These are phyloP conservation scores for Megaceryle torquata DNA, from an alignment of 2,113 vertebrate species.

Conservation along the genomic window DNA sequence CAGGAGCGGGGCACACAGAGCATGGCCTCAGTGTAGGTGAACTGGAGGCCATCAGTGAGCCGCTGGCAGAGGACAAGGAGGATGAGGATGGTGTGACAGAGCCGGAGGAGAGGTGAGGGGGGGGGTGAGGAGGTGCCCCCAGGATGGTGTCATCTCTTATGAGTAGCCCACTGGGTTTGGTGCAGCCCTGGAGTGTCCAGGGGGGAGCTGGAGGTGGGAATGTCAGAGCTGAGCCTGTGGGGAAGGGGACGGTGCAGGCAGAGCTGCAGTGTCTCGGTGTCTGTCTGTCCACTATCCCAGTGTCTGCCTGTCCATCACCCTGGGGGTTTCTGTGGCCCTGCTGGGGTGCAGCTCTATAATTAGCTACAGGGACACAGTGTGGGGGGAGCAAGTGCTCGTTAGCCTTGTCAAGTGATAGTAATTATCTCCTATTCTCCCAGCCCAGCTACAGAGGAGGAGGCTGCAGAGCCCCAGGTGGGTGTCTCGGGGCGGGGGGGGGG, in stretches of 20 bases:
- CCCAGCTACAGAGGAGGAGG: not conserved
- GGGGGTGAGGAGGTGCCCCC: not conserved
- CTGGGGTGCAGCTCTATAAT: not conserved
- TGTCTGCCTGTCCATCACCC: not conserved
- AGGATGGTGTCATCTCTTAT: not conserved
- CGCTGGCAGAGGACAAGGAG: not conserved
- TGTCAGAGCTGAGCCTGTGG: fast-evolving
- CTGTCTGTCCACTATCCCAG: not conserved
- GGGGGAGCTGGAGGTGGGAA: not conserved
- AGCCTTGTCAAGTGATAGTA: not conserved
- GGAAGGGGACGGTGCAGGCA: not conserved
- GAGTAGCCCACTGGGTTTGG: not conserved
- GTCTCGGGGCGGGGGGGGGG: not conserved
- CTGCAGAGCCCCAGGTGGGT: not conserved
- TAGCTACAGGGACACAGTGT: not conserved
- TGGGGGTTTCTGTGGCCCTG: not conserved
- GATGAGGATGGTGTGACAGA: not conserved
- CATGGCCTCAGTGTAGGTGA: not conserved
- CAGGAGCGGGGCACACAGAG: not conserved
- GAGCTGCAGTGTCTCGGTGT: not conserved
- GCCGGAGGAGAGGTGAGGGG: not conserved
- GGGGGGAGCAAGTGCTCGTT: not conserved
- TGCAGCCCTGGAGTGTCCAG: not conserved
- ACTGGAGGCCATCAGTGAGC: not conserved
- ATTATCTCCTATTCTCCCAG: not conserved